Base-by-base conservation (phyloP, 1,140 invertebrate genomes). In the Bombus turneri region DNA sequence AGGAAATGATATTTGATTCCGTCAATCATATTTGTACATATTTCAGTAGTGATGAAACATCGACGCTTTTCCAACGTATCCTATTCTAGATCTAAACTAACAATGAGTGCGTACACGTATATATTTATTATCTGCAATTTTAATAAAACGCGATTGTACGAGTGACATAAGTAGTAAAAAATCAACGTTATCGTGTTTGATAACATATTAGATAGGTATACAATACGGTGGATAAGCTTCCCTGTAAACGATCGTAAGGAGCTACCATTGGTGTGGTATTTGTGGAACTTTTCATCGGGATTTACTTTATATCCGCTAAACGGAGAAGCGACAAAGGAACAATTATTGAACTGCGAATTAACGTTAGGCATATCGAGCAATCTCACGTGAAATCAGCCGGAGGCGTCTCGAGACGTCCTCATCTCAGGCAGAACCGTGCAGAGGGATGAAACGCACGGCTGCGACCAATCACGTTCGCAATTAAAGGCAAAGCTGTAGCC, bases 381-480 rank as follows among this genome's bases (percentile, higher is more conserved):
- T 85, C 83, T 87, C 83, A 57, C 86, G 72, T 62, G 76, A 57
- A 85, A 83, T 87, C 83, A 68, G 71, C 86, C 82, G 75, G 69
- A 80, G 86, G 74, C 69, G 69, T 88, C 83, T 88, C 77, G 81
- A 82, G 79, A 90, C 76, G 69, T 85, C 81, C 85, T 88, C 87
- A 81, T 91, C 83, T 84, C 81, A 86, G 59, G 83, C 88, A 82
- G 71, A 87, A 77, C 75, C 78, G 83, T 81, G 66, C 76, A 79
- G 76, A 87, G 83, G 86, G 86, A 87, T 85, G 86, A 85, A 87
- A 85, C 83, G 77, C 86, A 79, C 86, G 89, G 74, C 87, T 88
- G 81, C 85, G 79, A 90, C 91, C 89, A 92, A 92, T 92, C 91
- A 91, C 90, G 91, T 92, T 92, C 85, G 87, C 91, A 92, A 92